phyloP scores from a whole-genome alignment of 2,113 vertebrate genomes.

The Catagonus wagneri region DNA sequence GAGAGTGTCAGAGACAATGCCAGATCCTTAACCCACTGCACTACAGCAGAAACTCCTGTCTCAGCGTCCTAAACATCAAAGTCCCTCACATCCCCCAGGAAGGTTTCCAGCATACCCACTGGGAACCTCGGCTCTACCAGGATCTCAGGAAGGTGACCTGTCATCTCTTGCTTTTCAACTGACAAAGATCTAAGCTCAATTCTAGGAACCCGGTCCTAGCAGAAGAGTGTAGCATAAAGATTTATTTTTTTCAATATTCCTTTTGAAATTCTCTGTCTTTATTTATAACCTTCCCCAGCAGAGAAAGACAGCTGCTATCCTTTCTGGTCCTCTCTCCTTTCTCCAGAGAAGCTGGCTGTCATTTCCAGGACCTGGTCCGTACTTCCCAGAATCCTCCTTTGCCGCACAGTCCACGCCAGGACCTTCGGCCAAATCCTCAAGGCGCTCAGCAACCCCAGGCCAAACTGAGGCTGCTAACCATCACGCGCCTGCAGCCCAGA shows the following conservation, averaged over 20 bases:
- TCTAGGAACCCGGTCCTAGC: neutral
- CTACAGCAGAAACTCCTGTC: too few species aligned
- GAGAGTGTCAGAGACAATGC: too few species aligned
- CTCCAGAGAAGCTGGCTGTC: neutral
- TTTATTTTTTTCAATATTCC: neutral
- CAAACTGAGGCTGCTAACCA: neutral
- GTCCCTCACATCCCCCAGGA: neutral
- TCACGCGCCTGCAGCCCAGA: neutral
- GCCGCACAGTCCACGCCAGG: neutral
- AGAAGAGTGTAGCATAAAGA: neutral
- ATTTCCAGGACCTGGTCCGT: neutral
- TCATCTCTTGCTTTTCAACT: neutral
- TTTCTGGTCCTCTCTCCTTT: conserved; percentile 15
- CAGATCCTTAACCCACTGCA: too few species aligned
- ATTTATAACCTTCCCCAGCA: neutral
- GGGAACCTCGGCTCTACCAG: neutral
- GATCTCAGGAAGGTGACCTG: neutral
- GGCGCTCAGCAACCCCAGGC: neutral
- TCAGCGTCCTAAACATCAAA: neutral
- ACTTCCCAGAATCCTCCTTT: neutral
- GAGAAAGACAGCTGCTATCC: neutral
- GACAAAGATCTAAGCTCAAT: neutral
- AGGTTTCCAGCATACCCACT: neutral
- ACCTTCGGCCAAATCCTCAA: neutral
- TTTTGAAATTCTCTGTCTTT: neutral